Percentiles rank a stretch among this genome's conserved stretches.
Conservation (phyloP, 2,797 vertebrate genomes). For the Limnodromus scolopaceus region DNA sequence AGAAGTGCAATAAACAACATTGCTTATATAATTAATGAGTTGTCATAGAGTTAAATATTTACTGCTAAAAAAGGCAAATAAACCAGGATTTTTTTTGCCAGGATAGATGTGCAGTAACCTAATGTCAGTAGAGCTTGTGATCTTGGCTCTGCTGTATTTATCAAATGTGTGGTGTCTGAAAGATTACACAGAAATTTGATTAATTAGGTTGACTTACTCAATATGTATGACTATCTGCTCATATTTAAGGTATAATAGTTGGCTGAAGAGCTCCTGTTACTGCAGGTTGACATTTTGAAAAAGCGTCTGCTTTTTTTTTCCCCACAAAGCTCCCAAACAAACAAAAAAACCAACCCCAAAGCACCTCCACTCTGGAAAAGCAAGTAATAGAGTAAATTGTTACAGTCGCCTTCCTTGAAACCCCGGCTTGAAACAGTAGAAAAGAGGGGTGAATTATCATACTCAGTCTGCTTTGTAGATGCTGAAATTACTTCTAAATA, state of each 20-base stretch:
- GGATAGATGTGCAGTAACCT: neutral
- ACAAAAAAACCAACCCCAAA: neutral
- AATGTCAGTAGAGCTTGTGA: neutral
- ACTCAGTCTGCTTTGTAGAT: constrained; percentile 21
- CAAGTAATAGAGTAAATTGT: constrained; percentile 20
- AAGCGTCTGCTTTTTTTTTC: neutral
- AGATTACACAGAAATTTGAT: neutral
- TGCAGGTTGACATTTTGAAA: neutral
- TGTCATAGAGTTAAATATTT: neutral
- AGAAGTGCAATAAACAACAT: neutral
- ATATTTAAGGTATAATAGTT: neutral
- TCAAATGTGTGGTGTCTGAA: neutral
- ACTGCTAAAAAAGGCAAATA: neutral
- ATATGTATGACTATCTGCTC: neutral
- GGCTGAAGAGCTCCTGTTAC: neutral
- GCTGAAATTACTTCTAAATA: constrained; percentile 44
- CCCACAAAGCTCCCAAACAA: neutral
- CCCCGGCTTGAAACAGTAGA: neutral
- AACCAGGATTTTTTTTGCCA: neutral
- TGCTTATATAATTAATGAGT: neutral
- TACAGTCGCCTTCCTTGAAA: constrained; percentile 9
- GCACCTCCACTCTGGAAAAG: neutral
- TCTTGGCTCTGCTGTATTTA: neutral
- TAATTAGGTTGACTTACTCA: neutral
- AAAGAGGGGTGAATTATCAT: constrained; percentile 4